These are phyloP conservation scores for Orthonychiurus folsomi DNA, from an alignment of 2,888 invertebrate species.

Conservation along the genomic window DNA sequence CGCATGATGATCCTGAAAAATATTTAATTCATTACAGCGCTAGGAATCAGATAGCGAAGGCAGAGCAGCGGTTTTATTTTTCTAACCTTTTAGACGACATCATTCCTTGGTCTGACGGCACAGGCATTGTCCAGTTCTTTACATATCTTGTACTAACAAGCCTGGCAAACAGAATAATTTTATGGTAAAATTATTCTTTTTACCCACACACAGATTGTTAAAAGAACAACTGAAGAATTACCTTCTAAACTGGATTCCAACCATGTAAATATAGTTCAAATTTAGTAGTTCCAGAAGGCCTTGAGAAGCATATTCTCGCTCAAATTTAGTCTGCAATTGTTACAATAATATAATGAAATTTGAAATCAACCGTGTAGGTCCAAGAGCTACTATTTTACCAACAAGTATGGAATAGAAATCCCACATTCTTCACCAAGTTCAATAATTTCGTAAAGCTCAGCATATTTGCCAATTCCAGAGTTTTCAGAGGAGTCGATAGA, in stretches of 20 bases:
- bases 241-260: not conserved
- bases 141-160: not conserved
- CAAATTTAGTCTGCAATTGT: not conserved
- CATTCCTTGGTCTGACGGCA: not conserved
- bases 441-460: not conserved
- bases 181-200: not conserved
- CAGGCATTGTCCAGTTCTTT: not conserved
- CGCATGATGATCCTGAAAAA: not conserved
- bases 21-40: no score
- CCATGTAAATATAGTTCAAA: not conserved
- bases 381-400: no score
- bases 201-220: no score
- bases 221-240: not conserved
- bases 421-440: not conserved
- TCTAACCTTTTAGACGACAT: no score
- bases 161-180: not conserved
- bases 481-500: not conserved
- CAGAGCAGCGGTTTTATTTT: no score
- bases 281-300: not conserved
- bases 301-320: not conserved
- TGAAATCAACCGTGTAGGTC: no score
- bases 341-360: no score
- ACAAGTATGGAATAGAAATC: not conserved
- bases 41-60: no score
- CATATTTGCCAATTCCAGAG: not conserved